Evolutionary conservation across 2,113 vertebrate genomes (phyloP), one percentile per base, ranked within the genome.

Genomic region (Hypomesus transpacificus): DNA sequence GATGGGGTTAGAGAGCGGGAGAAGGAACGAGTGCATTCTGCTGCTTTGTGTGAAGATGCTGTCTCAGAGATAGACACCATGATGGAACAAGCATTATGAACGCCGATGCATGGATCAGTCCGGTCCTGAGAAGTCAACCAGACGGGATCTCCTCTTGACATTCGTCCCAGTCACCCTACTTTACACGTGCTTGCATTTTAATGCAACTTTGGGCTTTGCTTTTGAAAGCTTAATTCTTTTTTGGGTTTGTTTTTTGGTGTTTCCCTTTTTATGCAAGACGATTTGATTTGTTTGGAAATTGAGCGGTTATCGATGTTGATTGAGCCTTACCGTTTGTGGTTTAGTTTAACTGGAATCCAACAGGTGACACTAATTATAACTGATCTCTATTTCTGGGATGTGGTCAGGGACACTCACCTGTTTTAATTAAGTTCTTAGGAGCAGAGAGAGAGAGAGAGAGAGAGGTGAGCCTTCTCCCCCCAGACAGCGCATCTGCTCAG

Each of bases 341-440:
- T 86, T 71, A 51, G 56, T 50, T 62, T 68, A 88, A 89, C 89
- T 91, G 89, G 89, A 92, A 87, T 84, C 72, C 54, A 82, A 66
- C 63, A 80, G 82, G 86, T 85, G 76, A 88, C 84, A 80, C 86
- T 89, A 91, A 88, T 86, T 90, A 80, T 73, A 73, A 67, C 24
- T 14, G 39, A 9, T 46, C 39, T 46, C 39, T 46, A 5, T 46
- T 46, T 46, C 39, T 46, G 39, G 39, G 39, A 46, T 46, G 39
- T 46, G 39, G 9, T 46, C 39, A 46, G 39, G 39, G 39, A 46
- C 9, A 46, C 3, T 11, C 65, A 46, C 39, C 14, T 20, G 18
- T 51, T 39, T 6, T 66, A 39, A 66, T 66, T 39, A 50, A 46
- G 39, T 46, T 46, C 39, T 46, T 46, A 46, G 39, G 39, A 46